Evolutionary conservation across 2,113 vertebrate species (phyloP), one percentile per base, ranked within the genome.

Genomic region (Oreamnos americanus): DNA sequence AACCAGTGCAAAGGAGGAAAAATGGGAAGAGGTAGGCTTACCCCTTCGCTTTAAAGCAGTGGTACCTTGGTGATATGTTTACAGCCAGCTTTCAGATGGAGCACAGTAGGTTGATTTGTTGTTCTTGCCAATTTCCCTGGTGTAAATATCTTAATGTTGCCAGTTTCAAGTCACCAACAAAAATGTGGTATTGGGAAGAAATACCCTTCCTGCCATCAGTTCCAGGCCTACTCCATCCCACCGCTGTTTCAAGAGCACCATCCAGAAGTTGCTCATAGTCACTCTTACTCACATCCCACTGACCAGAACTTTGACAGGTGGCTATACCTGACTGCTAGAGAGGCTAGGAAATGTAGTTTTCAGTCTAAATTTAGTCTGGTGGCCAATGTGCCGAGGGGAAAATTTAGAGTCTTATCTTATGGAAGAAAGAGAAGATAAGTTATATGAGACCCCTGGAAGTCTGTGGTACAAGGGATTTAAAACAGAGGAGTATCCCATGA

Each of bases 11-110:
- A n/a, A 45, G 25, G 6, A 47, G 6, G 47, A 25, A 53, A 2
- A 26, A 5, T 8, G 26, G 55, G 81, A 30, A n/a, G 36, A 21
- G 30, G 23, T 2, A 47, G 71, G 30, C 47, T 3, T 14, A 17
- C 7, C 3, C 30, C 16, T n/a, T 53, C 4, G 8, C 6, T 15
- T 55, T 6, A 36, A 47, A 15, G 0, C 39, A 13, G 45, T 12
- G 14, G 36, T 8, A 4, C 79, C 9, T 67, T n/a, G 53, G 36
- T 30, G 43, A 58, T 10, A 15, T 33, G 6, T 33, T 33, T 43
- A 45, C 49, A 49, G 3, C 43, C 2, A 12, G 28, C 88, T 95
- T 94, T 92, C 78, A 95, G 95, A 57, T 26, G 91, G 81, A 71
- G 3, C 2, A 95, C 85, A 92, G 76, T 8, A 51, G 25, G 28